A percentile compares a stretch with the other conserved stretches of the same genome.
Conservation (phyloP, 2,888 invertebrate genomes). For the Athripsodes cinereus region DNA sequence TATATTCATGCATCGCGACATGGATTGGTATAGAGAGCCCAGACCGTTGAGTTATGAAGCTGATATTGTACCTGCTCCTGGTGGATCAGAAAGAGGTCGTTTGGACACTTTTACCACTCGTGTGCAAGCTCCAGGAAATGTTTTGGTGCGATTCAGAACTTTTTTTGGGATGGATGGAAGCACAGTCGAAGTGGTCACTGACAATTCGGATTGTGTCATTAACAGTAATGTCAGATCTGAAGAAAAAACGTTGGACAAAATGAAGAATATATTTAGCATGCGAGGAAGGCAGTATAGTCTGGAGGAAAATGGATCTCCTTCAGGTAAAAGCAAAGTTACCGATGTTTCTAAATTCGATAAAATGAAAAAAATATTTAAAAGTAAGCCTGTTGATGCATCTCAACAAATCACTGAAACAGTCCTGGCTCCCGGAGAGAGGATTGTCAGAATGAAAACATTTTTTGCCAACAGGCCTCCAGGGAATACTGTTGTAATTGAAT, state of each 20-base stretch:
- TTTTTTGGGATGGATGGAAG: constrained; percentile 21
- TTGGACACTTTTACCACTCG: constrained; percentile 20
- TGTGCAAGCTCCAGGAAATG: constrained; percentile 15
- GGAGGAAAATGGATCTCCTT: not conserved
- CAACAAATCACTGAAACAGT: not conserved
- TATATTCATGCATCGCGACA: constrained; percentile 23
- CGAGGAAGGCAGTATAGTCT: not conserved
- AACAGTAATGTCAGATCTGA: not conserved
- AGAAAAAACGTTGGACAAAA: constrained; percentile 6
- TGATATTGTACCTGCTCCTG: constrained; percentile 6
- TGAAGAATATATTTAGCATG: constrained; percentile 17
- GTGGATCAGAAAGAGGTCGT: constrained; percentile 8
- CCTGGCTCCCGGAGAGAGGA: constrained; percentile 9
- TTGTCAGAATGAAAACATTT: constrained; percentile 21
- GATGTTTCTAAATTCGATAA: constrained; percentile 6
- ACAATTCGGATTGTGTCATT: constrained; percentile 6
- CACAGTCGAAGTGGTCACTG: constrained; percentile 18
- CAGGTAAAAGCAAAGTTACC: not conserved
- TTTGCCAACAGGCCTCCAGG: constrained; percentile 15
- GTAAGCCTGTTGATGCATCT: constrained; percentile 1
- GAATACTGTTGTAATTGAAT: constrained; percentile 4
- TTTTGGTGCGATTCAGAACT: constrained; percentile 20
- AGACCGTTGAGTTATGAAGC: constrained; percentile 10
- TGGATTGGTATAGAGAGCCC: constrained; percentile 24
- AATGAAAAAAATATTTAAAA: constrained; percentile 16